Evolutionary conservation across 2,113 vertebrate species (phyloP), one percentile per base, ranked within the genome.

Genomic region (Prinia subflava): DNA sequence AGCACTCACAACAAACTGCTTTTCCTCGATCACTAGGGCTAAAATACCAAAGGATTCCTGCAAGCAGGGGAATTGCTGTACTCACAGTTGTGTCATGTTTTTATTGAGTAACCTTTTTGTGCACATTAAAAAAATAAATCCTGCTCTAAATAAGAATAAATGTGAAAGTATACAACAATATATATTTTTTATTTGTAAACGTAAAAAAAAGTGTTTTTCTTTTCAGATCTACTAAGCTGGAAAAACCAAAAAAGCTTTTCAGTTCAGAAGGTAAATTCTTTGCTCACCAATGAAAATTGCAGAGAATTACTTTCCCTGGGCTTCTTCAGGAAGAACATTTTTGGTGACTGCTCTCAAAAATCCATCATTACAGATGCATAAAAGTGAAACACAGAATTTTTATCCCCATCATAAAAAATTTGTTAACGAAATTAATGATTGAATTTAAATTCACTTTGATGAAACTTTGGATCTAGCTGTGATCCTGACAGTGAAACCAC

Each of bases 1-100:
- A 97, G 93, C 96, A 96, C 94, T 97, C 97, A 97, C 96, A 98
- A 98, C 96, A 98, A 98, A 98, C 98, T 97, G 96, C 83, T 97
- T 97, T 98, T 98, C 98, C 98, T 97, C 97, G 88, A 79, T 67
- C 87, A 93, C 55, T 97, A 77, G 93, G 97, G 85, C 97, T 98
- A 97, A 98, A 98, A 98, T 97, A 96, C 97, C 97, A 98, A 95
- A 95, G 92, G 94, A 97, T 97, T 96, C 95, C 94, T 98, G 92
- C 90, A 97, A 85, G 57, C 35, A 59, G 77, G 65, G 52, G 75
- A 94, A 92, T 88, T 65, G 9, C 14, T 80, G 14, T 77, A 59
- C 94, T 24, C 31, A 70, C 49, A 68, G 35, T 79, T 83, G 82
- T 97, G 87, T 96, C 98, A 70, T 96, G 94, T 98, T 98, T 98